A percentile compares a stretch with the other conserved stretches of the same genome.
phyloP scores from a whole-genome alignment of 2,113 vertebrate species.

The Uropsilus gracilis region DNA sequence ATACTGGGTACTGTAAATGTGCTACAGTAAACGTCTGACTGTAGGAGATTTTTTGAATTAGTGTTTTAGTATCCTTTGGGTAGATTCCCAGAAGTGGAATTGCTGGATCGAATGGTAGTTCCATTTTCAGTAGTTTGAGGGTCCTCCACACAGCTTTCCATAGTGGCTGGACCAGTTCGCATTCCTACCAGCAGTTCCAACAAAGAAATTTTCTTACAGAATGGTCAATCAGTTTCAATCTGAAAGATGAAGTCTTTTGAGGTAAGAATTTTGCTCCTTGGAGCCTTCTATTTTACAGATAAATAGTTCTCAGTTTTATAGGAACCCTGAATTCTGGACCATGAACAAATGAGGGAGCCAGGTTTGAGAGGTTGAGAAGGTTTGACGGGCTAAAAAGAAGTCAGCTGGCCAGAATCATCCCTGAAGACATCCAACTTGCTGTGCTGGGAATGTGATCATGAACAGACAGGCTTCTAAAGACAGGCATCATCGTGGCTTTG shows the following conservation, averaged over 20 bases:
- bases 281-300: not conserved
- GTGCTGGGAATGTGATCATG: not conserved
- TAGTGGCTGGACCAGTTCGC: too few species aligned
- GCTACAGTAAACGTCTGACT: too few species aligned
- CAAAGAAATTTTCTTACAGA: not conserved
- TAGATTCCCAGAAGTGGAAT: too few species aligned
- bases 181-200: too few species aligned
- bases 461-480: not conserved
- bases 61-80: too few species aligned
- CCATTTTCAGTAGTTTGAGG: too few species aligned
- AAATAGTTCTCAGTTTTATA: not conserved
- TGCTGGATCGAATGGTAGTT: too few species aligned
- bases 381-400: not conserved
- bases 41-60: too few species aligned
- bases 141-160: too few species aligned
- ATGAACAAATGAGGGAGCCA: not conserved
- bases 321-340: not conserved
- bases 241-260: not conserved
- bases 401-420: too few species aligned
- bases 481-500: not conserved
- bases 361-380: not conserved
- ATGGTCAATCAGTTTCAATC: not conserved
- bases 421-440: accelerated
- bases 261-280: not conserved
- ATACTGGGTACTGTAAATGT: too few species aligned